Conservation (phyloP, 2,797 vertebrate species). For the Morus bassanus region DNA sequence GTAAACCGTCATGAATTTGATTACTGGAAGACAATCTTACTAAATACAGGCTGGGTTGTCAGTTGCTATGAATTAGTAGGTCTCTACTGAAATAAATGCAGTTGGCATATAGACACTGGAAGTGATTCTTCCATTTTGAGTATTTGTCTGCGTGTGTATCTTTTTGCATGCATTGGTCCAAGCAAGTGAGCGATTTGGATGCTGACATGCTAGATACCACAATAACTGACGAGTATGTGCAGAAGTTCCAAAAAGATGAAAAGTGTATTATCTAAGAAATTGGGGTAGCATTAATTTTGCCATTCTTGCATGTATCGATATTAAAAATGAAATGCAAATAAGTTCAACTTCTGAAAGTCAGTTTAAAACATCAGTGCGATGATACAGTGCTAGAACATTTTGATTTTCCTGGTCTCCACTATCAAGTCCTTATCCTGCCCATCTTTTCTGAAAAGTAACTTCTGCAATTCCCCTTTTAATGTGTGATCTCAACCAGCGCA, state of each 20-base stretch:
- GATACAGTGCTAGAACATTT: background rate
- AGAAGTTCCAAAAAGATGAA: background rate
- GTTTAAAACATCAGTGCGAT: background rate
- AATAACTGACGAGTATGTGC: background rate
- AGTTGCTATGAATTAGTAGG: background rate
- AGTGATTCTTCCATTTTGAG: background rate
- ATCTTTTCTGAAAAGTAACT: background rate
- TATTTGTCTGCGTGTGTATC: fast-evolving
- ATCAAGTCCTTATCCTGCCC: background rate
- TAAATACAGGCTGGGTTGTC: background rate
- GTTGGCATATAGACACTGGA: background rate
- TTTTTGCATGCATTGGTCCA: background rate
- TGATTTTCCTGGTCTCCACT: background rate
- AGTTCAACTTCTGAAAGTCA: background rate
- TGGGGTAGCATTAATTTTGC: background rate
- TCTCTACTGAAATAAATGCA: background rate
- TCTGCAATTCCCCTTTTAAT: background rate
- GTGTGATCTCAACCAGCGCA: background rate
- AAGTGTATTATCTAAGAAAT: background rate
- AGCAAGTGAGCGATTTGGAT: background rate
- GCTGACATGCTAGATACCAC: background rate
- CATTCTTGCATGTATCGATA: background rate
- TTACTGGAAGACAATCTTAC: background rate
- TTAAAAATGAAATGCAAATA: background rate
- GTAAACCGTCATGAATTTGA: background rate